Evolutionary conservation across 2,888 invertebrate genomes (phyloP).

Genomic region (Isoperla grammatica): DNA sequence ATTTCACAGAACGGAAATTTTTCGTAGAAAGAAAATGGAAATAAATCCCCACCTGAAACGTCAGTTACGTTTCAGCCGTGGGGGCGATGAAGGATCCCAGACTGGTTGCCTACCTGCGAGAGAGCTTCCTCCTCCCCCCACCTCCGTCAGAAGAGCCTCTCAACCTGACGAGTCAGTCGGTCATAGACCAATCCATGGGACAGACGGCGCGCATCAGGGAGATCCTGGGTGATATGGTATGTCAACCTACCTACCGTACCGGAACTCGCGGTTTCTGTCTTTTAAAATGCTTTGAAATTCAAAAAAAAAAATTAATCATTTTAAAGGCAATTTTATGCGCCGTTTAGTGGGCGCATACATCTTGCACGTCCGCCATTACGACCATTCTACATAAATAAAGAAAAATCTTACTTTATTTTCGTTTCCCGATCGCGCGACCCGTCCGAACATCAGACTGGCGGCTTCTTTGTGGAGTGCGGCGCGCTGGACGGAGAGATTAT

Average conservation of each 20-base stretch:
- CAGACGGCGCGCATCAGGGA: slow-evolving; percentile 17
- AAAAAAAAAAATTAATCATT: too few species aligned
- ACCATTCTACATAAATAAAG: too few species aligned
- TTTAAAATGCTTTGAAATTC: too few species aligned
- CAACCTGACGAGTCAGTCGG: slow-evolving; percentile 33
- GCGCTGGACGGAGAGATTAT: slow-evolving; percentile 51
- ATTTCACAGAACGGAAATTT: too few species aligned
- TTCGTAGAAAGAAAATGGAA: too few species aligned
- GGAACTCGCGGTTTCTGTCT: too few species aligned
- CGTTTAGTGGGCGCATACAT: too few species aligned
- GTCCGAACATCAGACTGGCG: slow-evolving; percentile 40
- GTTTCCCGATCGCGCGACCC: neutral
- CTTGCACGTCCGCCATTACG: too few species aligned
- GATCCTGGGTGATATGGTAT: neutral
- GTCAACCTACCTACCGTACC: too few species aligned
- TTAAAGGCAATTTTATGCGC: too few species aligned
- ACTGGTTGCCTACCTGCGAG: slow-evolving; percentile 30
- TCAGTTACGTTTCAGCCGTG: too few species aligned
- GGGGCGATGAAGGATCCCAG: slow-evolving; percentile 29
- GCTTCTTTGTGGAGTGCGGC: slow-evolving; percentile 52
- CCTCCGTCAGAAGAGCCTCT: slow-evolving; percentile 27
- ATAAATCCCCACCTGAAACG: too few species aligned
- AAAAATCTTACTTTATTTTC: neutral
- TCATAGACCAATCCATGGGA: slow-evolving; percentile 38
- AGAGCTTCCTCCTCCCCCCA: slow-evolving; percentile 32